A percentile compares a stretch with the other conserved stretches of the same genome.
Evolutionary conservation across 2,888 invertebrate genomes (phyloP).

Genomic region (Nomada goodeniana): DNA sequence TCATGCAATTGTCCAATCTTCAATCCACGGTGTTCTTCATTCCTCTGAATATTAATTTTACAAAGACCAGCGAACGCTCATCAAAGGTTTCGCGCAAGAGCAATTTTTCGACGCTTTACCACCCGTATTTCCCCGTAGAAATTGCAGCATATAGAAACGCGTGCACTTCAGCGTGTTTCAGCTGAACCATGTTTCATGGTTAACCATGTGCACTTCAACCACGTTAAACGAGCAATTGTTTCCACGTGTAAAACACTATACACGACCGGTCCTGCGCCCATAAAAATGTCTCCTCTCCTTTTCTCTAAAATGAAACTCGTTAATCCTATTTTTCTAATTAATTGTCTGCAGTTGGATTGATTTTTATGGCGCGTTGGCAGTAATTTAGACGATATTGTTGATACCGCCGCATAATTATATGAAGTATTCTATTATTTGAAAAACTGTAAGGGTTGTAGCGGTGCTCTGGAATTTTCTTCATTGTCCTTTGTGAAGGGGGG

Average conservation of each 20-base stretch:
- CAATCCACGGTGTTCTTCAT: not conserved
- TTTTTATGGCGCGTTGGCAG: too few relatives aligned
- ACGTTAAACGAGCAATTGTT: conserved; percentile 18
- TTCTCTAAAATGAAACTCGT: not conserved
- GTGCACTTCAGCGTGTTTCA: not conserved
- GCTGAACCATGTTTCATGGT: not conserved
- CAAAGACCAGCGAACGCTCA: not conserved
- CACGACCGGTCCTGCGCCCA: not conserved
- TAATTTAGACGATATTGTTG: too few relatives aligned
- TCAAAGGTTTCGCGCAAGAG: not conserved
- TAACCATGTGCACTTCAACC: not conserved
- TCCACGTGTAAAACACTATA: conserved; percentile 4
- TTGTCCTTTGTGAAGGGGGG: too few relatives aligned
- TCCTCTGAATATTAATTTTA: conserved; percentile 3
- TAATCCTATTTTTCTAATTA: conserved; percentile 4
- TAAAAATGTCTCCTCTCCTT: not conserved
- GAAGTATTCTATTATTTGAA: too few relatives aligned
- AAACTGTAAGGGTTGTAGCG: too few relatives aligned
- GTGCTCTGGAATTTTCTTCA: too few relatives aligned
- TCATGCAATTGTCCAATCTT: not conserved
- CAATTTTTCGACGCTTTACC: not conserved
- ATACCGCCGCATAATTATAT: too few relatives aligned
- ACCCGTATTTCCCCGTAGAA: not conserved
- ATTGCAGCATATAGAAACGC: not conserved
- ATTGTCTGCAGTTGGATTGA: too few relatives aligned